phyloP scores from a whole-genome alignment of 2,113 vertebrate species.

The Menura novaehollandiae region DNA sequence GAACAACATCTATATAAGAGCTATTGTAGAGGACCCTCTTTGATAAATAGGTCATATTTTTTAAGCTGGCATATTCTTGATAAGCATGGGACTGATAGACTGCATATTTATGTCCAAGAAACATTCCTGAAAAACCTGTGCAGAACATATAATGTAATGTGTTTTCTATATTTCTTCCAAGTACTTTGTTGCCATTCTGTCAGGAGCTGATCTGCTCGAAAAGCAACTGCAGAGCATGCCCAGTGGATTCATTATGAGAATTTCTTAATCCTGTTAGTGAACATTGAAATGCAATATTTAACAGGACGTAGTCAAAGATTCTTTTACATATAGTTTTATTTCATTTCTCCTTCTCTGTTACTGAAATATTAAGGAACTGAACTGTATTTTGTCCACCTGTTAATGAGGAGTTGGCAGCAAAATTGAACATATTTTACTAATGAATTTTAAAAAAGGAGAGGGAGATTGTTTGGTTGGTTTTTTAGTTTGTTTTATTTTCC shows the following conservation, averaged over 20 bases:
- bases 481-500: neutral
- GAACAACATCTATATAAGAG: neutral
- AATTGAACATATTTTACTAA: neutral
- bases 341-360: neutral
- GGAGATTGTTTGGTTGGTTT: neutral
- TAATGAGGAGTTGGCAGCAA: neutral
- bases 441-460: neutral
- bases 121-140: neutral
- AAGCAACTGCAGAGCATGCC: neutral
- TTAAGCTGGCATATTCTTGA: neutral
- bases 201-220: neutral
- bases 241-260: neutral
- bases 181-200: neutral
- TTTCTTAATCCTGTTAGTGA: neutral
- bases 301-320: neutral
- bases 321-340: neutral
- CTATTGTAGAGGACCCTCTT: neutral
- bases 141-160: neutral
- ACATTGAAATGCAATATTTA: neutral
- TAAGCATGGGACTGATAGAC: accelerated
- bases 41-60: neutral
- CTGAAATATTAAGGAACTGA: neutral
- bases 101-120: neutral
- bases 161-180: neutral
- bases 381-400: neutral